Conservation (phyloP, 1,140 invertebrate genomes). For the Hylyphantes graminicola region DNA sequence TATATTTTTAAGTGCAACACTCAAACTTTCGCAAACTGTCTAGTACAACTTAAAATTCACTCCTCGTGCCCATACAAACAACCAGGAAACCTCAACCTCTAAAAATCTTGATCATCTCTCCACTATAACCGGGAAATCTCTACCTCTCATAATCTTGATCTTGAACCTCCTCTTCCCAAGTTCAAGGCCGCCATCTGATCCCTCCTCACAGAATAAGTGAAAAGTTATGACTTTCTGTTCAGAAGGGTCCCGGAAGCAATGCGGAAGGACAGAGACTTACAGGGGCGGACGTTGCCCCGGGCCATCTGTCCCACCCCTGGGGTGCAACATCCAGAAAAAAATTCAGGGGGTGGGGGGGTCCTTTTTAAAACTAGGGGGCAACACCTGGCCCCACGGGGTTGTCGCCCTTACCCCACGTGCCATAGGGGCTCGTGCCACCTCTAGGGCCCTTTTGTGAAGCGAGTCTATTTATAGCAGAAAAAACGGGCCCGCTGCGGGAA, state of each 20-base stretch:
- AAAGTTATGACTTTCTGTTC: not conserved
- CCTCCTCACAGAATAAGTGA: not conserved
- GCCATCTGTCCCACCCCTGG: slow-evolving; percentile 31
- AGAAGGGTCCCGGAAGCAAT: not conserved
- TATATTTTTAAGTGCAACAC: too few relatives aligned
- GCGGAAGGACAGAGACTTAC: slow-evolving; percentile 41
- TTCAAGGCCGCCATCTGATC: slow-evolving; percentile 7
- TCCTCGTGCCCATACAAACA: too few relatives aligned
- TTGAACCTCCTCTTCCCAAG: not conserved
- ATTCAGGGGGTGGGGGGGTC: not conserved
- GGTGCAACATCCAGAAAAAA: not conserved
- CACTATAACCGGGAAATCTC: too few relatives aligned
- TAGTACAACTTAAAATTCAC: too few relatives aligned
- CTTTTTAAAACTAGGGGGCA: not conserved
- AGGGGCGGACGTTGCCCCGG: slow-evolving; percentile 43
- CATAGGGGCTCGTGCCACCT: slow-evolving; percentile 16
- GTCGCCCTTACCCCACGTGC: slow-evolving; percentile 50
- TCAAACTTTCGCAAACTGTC: too few relatives aligned
- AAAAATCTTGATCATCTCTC: too few relatives aligned
- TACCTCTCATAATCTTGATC: too few relatives aligned
- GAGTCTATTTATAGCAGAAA: slow-evolving; percentile 49
- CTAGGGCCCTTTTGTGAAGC: slow-evolving; percentile 9
- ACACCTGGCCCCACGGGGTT: slow-evolving; percentile 51
- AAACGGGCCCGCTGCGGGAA: slow-evolving; percentile 41
- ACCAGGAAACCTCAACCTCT: too few relatives aligned